phyloP scores from a whole-genome alignment of 1,140 invertebrate genomes.

The Papilio glaucus region DNA sequence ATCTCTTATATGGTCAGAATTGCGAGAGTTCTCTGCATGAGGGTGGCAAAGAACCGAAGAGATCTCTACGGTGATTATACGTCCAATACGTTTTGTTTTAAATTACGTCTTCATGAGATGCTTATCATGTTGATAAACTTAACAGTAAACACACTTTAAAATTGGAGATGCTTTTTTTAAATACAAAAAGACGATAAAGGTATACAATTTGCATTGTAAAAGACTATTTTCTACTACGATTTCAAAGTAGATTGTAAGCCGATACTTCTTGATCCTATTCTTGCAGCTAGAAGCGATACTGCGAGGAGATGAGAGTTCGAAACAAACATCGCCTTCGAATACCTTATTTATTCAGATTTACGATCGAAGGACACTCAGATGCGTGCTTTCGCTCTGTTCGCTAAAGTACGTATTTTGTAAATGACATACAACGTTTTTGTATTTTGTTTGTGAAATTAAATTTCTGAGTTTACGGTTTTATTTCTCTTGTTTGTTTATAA shows the following conservation, averaged over 20 bases:
- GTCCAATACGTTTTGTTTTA: too few species aligned
- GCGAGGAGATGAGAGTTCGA: conserved; percentile 2
- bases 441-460: too few species aligned
- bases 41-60: too few species aligned
- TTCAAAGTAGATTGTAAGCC: conserved; percentile 3
- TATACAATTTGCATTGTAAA: neutral
- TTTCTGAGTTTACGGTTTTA: too few species aligned
- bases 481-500: too few species aligned
- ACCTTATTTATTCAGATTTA: conserved; percentile 37
- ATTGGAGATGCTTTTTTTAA: too few species aligned
- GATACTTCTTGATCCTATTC: neutral
- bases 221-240: neutral
- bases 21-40: too few species aligned
- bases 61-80: too few species aligned
- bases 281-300: neutral
- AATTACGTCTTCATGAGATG: too few species aligned
- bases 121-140: too few species aligned
- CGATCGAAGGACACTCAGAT: conserved; percentile 9
- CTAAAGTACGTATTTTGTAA: neutral
- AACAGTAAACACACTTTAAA: too few species aligned
- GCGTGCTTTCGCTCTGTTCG: neutral
- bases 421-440: neutral
- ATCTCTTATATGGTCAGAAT: too few species aligned
- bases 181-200: neutral
- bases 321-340: conserved; percentile 31